phyloP scores from a whole-genome alignment of 2,888 invertebrate species.

The Callyntrura guangdongensis region DNA sequence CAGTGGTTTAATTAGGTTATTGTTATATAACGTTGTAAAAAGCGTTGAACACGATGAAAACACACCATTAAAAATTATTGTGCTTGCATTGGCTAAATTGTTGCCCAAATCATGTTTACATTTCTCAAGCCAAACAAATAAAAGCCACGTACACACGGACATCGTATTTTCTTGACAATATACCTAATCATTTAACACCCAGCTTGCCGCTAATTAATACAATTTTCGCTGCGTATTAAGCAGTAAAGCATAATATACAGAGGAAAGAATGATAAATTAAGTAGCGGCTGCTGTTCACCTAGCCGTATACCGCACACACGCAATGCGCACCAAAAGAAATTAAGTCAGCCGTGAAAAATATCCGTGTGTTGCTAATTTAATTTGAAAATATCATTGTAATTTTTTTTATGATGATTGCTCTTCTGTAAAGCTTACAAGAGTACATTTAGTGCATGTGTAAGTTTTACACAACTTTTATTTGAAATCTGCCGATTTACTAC shows the following conservation, averaged over 20 bases:
- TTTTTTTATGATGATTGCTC: neutral
- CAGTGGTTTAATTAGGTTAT: neutral
- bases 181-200: neutral
- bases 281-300: neutral
- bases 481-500: neutral
- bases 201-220: conserved; percentile 13
- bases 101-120: too few species aligned
- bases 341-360: conserved; percentile 28
- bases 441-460: too few species aligned
- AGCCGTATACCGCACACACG: conserved; percentile 21
- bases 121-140: neutral
- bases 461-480: too few species aligned
- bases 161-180: neutral
- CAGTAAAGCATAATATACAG: neutral
- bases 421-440: neutral
- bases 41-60: neutral
- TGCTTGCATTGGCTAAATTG: neutral
- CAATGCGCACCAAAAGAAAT: neutral
- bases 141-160: neutral
- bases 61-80: neutral
- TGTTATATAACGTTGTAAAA: neutral
- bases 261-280: neutral
- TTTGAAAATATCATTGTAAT: neutral
- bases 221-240: neutral
- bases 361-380: conserved; percentile 14